Base-by-base conservation (phyloP, 1,140 invertebrate species). In the Thaumetopoea pityocampa region DNA sequence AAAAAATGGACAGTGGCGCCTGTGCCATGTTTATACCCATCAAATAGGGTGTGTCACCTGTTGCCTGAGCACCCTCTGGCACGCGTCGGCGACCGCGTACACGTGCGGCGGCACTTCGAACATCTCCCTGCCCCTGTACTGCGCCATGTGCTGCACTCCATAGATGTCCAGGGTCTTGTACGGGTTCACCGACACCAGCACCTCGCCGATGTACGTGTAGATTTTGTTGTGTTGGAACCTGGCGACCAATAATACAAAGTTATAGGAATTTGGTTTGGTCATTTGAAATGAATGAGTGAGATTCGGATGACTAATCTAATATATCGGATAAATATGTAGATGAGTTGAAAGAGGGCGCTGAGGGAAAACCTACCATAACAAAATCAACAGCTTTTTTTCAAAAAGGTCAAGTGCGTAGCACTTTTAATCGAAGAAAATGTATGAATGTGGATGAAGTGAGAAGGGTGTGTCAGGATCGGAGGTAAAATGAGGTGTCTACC, bases 91-190 rank as follows among this genome's bases (percentile, higher is more conserved):
- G 27, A 98, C 94, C 5, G 96, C 96, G 81, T 95, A 98, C 38
- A 98, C 95, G 67, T 98, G 97, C 0, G 97, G 96, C 0, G 93
- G 90, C 63, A 98, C 94, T 77, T 98, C 97, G 63, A 97, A 98
- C 51, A 98, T 88, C 85, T 97, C 95, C 54, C 95, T 85, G 8
- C 93, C 93, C 89, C 81, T 95, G 77, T 97, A 97, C 84, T 95
- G 90, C 42, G 91, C 90, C 71, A 97, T 90, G 49, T 91, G 88
- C 37, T 93, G 90, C 18, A 88, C 82, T 30, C 92, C 93, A 85
- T 97, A 97, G 67, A 96, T 94, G 67, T 94, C 94, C 67, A 95
- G 89, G 26, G 85, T 92, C 67, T 91, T 89, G 82, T 97, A 97
- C 2, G 95, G 95, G 84, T 97, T 97, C 50, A 97, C 92, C 8